phyloP scores from a whole-genome alignment of 2,113 vertebrate species.

The Macroglossus sobrinus region DNA sequence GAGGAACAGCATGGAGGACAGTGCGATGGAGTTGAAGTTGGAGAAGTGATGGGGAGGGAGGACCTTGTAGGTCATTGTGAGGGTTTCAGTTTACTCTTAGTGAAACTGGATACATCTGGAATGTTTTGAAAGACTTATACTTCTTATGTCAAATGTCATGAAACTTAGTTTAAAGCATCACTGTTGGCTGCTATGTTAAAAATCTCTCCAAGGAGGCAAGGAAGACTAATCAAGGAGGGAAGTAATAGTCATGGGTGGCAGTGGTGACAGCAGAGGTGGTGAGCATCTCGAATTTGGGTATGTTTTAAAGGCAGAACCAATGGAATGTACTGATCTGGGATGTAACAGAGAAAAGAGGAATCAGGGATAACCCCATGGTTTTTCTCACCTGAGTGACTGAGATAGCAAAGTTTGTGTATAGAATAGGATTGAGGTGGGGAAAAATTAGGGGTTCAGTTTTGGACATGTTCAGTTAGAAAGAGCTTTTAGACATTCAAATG shows the following conservation, averaged over 20 bases:
- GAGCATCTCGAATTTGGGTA: neutral
- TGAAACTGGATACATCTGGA: neutral
- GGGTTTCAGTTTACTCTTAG: neutral
- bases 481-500: neutral
- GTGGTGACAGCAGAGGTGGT: neutral
- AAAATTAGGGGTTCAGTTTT: neutral
- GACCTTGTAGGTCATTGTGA: neutral
- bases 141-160: neutral
- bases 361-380: neutral
- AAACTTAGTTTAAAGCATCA: neutral
- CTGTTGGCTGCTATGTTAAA: neutral
- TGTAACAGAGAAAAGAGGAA: neutral
- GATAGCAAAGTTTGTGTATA: neutral
- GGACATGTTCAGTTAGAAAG: neutral
- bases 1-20: neutral
- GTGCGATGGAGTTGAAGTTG: neutral
- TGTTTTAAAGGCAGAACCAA: neutral
- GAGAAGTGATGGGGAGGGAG: neutral
- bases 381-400: neutral
- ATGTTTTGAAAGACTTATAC: neutral
- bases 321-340: neutral
- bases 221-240: neutral
- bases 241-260: neutral
- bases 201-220: neutral
- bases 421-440: neutral